Percentiles rank a stretch among this genome's conserved stretches.
Conservation (phyloP, 2,113 vertebrate genomes). For the Dasypus novemcinctus region DNA sequence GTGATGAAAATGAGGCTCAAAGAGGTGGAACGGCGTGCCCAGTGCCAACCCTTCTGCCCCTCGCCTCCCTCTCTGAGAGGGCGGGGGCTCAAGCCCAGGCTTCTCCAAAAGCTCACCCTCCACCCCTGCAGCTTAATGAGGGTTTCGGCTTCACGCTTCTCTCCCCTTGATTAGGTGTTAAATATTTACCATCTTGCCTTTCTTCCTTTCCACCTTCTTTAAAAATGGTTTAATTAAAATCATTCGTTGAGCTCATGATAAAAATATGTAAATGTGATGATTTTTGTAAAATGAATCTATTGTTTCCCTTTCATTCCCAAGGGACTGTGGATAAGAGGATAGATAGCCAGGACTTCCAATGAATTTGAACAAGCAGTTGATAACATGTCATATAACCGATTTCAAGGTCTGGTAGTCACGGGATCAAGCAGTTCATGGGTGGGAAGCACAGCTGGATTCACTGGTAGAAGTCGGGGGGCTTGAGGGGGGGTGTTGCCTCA, state of each 20-base stretch:
- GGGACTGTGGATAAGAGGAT: conserved; percentile 55
- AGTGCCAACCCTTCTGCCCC: background rate
- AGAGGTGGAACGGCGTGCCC: background rate
- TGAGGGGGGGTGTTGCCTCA: accelerated
- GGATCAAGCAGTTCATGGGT: background rate
- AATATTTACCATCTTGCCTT: conserved; percentile 78
- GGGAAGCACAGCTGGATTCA: background rate
- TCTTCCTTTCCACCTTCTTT: conserved; percentile 70
- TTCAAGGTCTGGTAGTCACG: conserved; percentile 74
- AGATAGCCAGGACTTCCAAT: conserved; percentile 40
- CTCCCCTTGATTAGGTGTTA: conserved; percentile 79
- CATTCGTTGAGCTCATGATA: conserved; percentile 76
- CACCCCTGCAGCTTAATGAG: conserved; percentile 55
- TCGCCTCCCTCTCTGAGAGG: background rate
- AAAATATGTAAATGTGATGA: conserved; percentile 79
- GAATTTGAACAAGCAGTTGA: conserved; percentile 72
- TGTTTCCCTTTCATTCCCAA: conserved; percentile 72
- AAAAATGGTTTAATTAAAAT: conserved; percentile 79
- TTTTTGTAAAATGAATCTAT: conserved; percentile 76
- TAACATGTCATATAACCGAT: conserved; percentile 27
- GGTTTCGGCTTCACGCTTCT: conserved; percentile 67
- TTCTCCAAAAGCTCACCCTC: conserved; percentile 7
- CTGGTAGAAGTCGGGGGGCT: background rate
- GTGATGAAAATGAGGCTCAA: conserved; percentile 24
- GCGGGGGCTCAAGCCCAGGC: background rate